Percentiles rank a stretch among this genome's conserved stretches.
Conservation (phyloP, 2,797 vertebrate genomes). For the Phyllotis vaccarum region DNA sequence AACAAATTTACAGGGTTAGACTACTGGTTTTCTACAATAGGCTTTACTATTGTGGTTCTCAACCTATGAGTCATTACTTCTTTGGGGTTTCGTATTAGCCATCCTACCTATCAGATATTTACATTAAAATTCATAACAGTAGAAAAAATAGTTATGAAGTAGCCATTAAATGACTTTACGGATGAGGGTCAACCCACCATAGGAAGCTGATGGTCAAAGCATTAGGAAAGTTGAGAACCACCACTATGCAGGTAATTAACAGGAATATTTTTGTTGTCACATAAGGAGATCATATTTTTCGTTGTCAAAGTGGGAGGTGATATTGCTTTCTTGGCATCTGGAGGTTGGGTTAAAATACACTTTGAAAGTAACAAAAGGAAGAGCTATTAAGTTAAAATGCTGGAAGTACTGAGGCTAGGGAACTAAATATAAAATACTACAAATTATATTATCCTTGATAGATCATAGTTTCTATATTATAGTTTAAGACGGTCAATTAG, state of each 20-base stretch:
- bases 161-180: background rate
- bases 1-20: background rate
- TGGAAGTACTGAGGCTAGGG: background rate
- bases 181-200: background rate
- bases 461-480: background rate
- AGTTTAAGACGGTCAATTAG: background rate
- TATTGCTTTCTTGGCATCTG: background rate
- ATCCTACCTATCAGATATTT: background rate
- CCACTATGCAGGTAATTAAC: background rate
- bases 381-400: background rate
- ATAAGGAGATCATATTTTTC: background rate
- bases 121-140: accelerated
- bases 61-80: background rate
- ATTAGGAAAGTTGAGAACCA: background rate
- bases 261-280: background rate
- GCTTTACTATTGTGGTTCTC: background rate
- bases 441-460: background rate
- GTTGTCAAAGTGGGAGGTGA: background rate
- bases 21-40: background rate
- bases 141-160: background rate
- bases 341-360: background rate
- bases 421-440: background rate
- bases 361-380: background rate
- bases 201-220: background rate
- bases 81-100: background rate